Conservation (phyloP, 2,888 invertebrate genomes). For the Protodeltote pygarga region DNA sequence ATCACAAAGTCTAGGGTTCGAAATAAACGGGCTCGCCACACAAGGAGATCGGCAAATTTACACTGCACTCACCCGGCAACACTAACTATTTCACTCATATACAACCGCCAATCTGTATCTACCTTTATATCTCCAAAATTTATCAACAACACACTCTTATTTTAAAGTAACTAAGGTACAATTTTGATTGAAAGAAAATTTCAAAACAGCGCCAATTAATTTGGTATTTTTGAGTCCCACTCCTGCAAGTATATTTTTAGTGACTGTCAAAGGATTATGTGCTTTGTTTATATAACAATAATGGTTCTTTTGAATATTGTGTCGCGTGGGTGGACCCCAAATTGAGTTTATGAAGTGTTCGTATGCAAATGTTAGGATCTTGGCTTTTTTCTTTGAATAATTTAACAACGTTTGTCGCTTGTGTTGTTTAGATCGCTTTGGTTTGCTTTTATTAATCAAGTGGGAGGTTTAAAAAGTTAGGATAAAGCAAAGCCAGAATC, state of each 20-base stretch:
- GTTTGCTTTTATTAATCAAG: slow-evolving; percentile 35
- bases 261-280: slow-evolving; percentile 68
- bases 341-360: slow-evolving; percentile 71
- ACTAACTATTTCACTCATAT: slow-evolving; percentile 78
- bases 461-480: too few relatives aligned
- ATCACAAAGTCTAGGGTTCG: slow-evolving; percentile 69
- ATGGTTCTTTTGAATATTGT: slow-evolving; percentile 50
- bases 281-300: slow-evolving; percentile 64
- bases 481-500: too few relatives aligned
- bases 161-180: slow-evolving; percentile 35
- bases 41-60: slow-evolving; percentile 81
- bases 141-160: slow-evolving; percentile 35
- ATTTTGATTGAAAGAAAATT: slow-evolving; percentile 11
- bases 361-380: slow-evolving; percentile 67
- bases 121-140: slow-evolving; percentile 27
- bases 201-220: slow-evolving; percentile 35
- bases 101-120: slow-evolving; percentile 48
- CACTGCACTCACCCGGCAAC: slow-evolving; percentile 81
- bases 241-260: slow-evolving; percentile 59
- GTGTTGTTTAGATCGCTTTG: slow-evolving; percentile 44
- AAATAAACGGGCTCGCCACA: slow-evolving; percentile 76
- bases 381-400: slow-evolving; percentile 56
- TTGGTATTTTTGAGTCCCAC: slow-evolving; percentile 62
- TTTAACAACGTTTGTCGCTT: slow-evolving; percentile 53
- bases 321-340: slow-evolving; percentile 60